phyloP scores from a whole-genome alignment of 2,113 vertebrate species.

The Callorhinus ursinus region DNA sequence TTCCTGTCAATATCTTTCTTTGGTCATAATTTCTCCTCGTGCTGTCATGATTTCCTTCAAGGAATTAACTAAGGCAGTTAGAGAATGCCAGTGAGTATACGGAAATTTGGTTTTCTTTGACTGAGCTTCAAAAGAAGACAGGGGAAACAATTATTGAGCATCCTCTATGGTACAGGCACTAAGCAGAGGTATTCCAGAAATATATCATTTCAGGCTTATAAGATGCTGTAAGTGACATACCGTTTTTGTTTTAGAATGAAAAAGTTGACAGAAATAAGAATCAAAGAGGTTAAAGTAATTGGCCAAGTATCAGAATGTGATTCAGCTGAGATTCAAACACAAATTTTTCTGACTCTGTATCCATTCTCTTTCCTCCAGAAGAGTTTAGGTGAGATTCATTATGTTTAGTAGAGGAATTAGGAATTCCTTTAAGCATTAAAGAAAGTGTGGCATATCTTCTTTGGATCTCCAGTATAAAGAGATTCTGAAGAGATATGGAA shows the following conservation, averaged over 20 bases:
- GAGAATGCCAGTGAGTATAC: neutral
- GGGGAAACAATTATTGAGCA: neutral
- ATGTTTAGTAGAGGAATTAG: neutral
- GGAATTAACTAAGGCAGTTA: neutral
- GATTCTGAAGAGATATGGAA: neutral
- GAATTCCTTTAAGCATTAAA: neutral
- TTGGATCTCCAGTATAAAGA: neutral
- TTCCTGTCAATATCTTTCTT: neutral
- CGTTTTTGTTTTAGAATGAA: neutral
- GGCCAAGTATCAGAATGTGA: neutral
- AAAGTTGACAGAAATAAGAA: neutral
- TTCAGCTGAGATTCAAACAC: neutral
- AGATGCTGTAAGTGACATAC: neutral
- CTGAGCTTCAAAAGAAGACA: conserved; percentile 15
- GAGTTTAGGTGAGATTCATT: neutral
- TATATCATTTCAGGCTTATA: neutral
- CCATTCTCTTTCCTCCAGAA: neutral
- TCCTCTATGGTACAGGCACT: neutral
- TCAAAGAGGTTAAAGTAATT: neutral
- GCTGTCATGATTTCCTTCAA: neutral
- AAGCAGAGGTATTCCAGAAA: neutral
- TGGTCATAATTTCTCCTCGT: neutral
- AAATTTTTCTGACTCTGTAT: neutral
- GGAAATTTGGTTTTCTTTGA: neutral
- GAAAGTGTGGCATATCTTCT: neutral